These are phyloP conservation scores for Atherinomorus stipes DNA, from an alignment of 2,113 vertebrate species.

Conservation along the genomic window DNA sequence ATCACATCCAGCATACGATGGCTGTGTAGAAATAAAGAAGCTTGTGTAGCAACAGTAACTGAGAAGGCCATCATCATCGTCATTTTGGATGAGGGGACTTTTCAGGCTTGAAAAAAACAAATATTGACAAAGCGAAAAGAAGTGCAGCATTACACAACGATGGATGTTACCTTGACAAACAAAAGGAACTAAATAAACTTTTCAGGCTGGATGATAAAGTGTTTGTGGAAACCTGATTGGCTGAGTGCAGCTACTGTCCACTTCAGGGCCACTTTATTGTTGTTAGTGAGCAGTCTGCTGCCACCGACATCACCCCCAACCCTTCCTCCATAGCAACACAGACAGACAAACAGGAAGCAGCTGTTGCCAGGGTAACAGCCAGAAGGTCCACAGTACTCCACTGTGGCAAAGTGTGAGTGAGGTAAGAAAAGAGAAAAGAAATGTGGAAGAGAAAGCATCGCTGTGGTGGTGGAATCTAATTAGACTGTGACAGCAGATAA, in stretches of 20 bases:
- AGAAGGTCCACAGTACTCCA: constrained; percentile 61
- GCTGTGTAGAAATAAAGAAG: not conserved
- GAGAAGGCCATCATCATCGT: not conserved
- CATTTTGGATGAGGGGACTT: constrained; percentile 3
- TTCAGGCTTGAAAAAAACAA: not conserved
- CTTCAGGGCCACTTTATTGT: constrained; percentile 43
- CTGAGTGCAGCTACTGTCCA: constrained; percentile 16
- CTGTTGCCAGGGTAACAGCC: constrained; percentile 84
- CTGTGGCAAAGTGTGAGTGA: constrained; percentile 68
- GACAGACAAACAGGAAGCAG: constrained; percentile 84
- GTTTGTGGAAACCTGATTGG: not conserved
- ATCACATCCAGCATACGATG: not conserved
- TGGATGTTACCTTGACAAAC: constrained; percentile 9
- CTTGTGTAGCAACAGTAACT: not conserved
- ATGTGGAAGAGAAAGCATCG: constrained; percentile 53
- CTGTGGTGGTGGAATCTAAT: constrained; percentile 75
- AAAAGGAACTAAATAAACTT: not conserved
- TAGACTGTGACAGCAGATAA: constrained; percentile 68
- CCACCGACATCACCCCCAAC: constrained; percentile 22
- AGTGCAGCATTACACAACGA: not conserved
- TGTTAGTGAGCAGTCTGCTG: constrained; percentile 22
- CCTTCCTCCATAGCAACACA: constrained; percentile 67
- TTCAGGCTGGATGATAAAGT: not conserved
- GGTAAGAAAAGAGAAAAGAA: constrained; percentile 65
- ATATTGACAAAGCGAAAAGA: not conserved